Conservation (phyloP, 2,888 invertebrate genomes). For the Eumerus sabulonum region DNA sequence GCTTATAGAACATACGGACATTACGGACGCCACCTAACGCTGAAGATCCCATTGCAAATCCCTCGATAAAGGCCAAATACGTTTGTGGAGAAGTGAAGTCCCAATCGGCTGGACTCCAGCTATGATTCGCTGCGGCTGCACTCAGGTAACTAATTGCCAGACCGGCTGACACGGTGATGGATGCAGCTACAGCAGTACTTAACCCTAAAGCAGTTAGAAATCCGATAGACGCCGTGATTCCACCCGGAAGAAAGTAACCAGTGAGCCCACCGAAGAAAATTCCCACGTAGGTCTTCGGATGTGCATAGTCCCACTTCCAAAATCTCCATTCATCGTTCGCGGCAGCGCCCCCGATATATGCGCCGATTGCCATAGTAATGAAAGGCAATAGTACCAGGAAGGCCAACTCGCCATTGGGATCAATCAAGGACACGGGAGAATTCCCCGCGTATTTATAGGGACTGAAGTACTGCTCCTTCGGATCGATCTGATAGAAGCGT, state of each 20-base stretch:
- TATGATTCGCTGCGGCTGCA: slow-evolving; percentile 18
- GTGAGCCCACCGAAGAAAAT: slow-evolving; percentile 16
- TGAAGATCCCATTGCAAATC: slow-evolving; percentile 27
- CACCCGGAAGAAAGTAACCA: slow-evolving; percentile 9
- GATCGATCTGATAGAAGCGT: slow-evolving; percentile 66
- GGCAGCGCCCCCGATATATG: slow-evolving; percentile 34
- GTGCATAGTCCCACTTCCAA: slow-evolving; percentile 16
- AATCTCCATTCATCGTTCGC: slow-evolving; percentile 1
- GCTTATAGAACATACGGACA: not conserved
- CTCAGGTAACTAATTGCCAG: slow-evolving; percentile 5
- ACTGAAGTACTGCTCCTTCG: slow-evolving; percentile 64
- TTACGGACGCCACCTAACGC: not conserved
- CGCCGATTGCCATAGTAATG: slow-evolving; percentile 3
- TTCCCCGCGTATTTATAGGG: slow-evolving; percentile 70
- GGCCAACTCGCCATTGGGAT: slow-evolving; percentile 36
- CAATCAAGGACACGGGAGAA: slow-evolving; percentile 44
- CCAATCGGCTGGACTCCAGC: slow-evolving; percentile 13
- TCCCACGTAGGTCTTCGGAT: slow-evolving; percentile 4
- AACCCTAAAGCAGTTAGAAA: not conserved
- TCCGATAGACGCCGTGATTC: not conserved
- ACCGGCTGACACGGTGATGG: not conserved
- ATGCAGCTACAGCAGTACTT: not conserved
- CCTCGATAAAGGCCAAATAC: slow-evolving; percentile 18
- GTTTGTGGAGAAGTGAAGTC: slow-evolving; percentile 23
- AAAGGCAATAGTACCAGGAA: not conserved